Evolutionary conservation across 2,888 invertebrate genomes (phyloP), one percentile per base, ranked within the genome.

Genomic region (Steinernema scapterisci): DNA sequence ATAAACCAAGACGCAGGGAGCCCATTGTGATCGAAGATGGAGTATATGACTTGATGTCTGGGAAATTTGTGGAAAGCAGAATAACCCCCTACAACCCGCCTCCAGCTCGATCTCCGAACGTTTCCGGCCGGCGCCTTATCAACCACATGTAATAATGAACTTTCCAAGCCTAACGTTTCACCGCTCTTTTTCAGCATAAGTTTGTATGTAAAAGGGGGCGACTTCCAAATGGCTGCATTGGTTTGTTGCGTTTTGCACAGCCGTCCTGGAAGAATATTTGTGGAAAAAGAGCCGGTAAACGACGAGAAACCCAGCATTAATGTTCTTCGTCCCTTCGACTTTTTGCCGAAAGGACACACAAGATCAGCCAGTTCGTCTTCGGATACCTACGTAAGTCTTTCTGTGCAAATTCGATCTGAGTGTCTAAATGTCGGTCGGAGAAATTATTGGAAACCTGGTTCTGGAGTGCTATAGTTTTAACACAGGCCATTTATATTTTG

Each of bases 371-470:
- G 63, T 27, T 63, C 63, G 16, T 63, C 63, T 31, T 63, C 63
- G 2, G 63, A 63, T 38, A 63, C 63, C 21, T 63, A 63, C 63
- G 63, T 63, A 63, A 63, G 63, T 31, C 25, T 54, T 25, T 54
- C n/a, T 54, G 3, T 6, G 5, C 21, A 9, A 21, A 23, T 25
- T 54, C 13, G 5, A 11, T 7, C 38, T 38, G 38, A 38, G 3
- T 38, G 38, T 38, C n/a, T n/a, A n/a, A n/a, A n/a, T n/a, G n/a
- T n/a, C n/a, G n/a, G n/a, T n/a, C n/a, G n/a, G n/a, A n/a, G n/a
- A n/a, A n/a, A n/a, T n/a, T n/a, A n/a, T n/a, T n/a, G n/a, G n/a
- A n/a, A n/a, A n/a, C n/a, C n/a, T n/a, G n/a, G n/a, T 38, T 38
- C 38, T 38, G 38, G 9, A 38, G 38, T 38, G 38, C 9, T 38